Base-by-base conservation (phyloP, 2,113 vertebrate species). In the Neopipo cinnamomea region DNA sequence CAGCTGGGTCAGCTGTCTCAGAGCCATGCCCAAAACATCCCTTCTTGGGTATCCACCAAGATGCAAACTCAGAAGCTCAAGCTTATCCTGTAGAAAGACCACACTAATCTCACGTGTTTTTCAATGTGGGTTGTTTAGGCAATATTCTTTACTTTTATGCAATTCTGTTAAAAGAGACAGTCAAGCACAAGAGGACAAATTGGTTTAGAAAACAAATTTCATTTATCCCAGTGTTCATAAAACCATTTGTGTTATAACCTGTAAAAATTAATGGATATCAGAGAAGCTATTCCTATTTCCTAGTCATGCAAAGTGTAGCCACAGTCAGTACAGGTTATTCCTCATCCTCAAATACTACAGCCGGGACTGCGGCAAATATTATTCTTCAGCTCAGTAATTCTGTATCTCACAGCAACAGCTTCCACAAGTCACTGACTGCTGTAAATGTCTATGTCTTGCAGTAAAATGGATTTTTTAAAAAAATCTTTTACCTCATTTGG, bases 361-460 rank as follows among this genome's bases (percentile, higher is more conserved):
- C 42, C 1, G 2, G 63, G 39, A 10, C 73, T 74, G 44, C 41
- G 22, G 68, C 70, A 96, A 91, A 68, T 92, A 66, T 44, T 91
- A 67, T 68, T 89, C 52, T 71, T 91, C 80, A 87, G 56, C 65
- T 92, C 84, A 82, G 80, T 85, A 95, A 95, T 91, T 91, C 76
- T 77, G 35, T 93, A 91, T 95, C 91, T 87, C 52, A 52, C 56
- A 93, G 86, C 79, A 91, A 56, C 91, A 95, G 94, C 86, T 92
- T 95, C 52, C 17, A 41, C 76, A 91, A 71, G 80, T 50, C 18
- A 6, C 30, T 78, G 62, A n/a, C 76, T 92, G 23, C 53, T 77
- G 50, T 66, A 93, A 89, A 93, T 91, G 52, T 6, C 50, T 5
- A 5, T 4, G 5, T 86, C 52, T 72, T 0, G 0, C 49, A 41